Conservation (phyloP, 2,888 invertebrate genomes). For the Dugesia japonica region DNA sequence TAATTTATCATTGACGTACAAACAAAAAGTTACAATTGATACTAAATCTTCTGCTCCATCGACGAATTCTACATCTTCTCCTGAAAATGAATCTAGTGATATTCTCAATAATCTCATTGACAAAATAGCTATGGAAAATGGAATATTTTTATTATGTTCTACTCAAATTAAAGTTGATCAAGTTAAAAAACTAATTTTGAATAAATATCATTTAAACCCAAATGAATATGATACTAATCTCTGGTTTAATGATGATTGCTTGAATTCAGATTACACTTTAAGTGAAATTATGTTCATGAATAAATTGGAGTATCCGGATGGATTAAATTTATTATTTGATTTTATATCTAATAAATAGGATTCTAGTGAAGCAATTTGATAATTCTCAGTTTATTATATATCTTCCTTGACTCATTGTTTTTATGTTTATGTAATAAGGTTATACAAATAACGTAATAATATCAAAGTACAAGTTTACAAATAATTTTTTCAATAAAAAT, state of each 20-base stretch:
- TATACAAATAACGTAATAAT: neutral
- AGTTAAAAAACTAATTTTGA: constrained; percentile 1
- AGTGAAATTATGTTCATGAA: constrained; percentile 11
- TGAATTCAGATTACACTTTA: neutral
- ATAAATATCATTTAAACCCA: neutral
- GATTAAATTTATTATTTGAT: constrained; percentile 6
- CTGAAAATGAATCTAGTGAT: constrained; percentile 3
- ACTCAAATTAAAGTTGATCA: constrained; percentile 2
- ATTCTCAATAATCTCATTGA: neutral
- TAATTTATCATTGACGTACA: neutral
- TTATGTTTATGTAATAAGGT: neutral
- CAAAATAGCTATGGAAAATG: neutral
- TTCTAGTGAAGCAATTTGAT: neutral
- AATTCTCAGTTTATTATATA: neutral
- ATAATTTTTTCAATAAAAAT: neutral
- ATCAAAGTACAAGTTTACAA: too few relatives aligned
- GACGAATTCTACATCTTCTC: neutral
- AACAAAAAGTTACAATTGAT: neutral
- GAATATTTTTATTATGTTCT: constrained; percentile 10
- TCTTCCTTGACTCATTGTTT: neutral
- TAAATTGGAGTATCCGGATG: constrained; percentile 5
- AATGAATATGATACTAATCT: neutral
- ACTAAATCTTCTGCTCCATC: neutral
- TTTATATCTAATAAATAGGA: neutral
- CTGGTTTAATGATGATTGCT: neutral